Evolutionary conservation across 2,797 vertebrate species (phyloP).

Genomic region (Botia kubotai): DNA sequence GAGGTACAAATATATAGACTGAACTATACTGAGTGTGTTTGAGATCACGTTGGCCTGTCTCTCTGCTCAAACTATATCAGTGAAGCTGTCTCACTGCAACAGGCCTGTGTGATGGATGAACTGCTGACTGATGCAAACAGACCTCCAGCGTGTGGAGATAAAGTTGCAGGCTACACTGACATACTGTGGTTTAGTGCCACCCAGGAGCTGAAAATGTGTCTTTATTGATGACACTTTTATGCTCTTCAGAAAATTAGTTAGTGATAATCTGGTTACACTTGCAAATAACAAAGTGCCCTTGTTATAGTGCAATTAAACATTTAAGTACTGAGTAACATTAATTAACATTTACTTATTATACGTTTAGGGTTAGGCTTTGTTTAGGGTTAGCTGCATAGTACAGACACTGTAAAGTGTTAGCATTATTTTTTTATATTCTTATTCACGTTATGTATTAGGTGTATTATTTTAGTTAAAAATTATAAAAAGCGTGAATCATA

Average conservation of each 20-base stretch:
- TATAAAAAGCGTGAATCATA: too few relatives aligned
- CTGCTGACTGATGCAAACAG: not conserved
- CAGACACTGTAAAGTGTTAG: too few relatives aligned
- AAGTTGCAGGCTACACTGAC: not conserved
- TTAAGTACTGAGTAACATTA: too few relatives aligned
- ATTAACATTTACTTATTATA: too few relatives aligned
- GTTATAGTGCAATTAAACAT: too few relatives aligned
- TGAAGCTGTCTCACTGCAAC: slow-evolving; percentile 5
- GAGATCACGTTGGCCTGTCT: slow-evolving; percentile 7
- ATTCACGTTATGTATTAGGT: too few relatives aligned
- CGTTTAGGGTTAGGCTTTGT: too few relatives aligned
- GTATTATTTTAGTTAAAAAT: too few relatives aligned
- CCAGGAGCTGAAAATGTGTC: not conserved
- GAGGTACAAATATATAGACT: slow-evolving; percentile 43
- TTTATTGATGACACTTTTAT: not conserved
- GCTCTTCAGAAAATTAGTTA: not conserved
- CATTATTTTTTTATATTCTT: too few relatives aligned
- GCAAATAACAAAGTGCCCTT: too few relatives aligned
- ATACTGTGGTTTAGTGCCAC: slow-evolving; percentile 6
- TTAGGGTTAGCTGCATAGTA: too few relatives aligned
- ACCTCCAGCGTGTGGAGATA: not conserved
- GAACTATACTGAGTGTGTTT: slow-evolving; percentile 57
- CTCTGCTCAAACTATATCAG: slow-evolving; percentile 17
- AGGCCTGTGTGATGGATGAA: slow-evolving; percentile 3
- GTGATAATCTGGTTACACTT: not conserved